Evolutionary conservation across 2,113 vertebrate species (phyloP), one percentile per base, ranked within the genome.

Genomic region (Nicator chloris): DNA sequence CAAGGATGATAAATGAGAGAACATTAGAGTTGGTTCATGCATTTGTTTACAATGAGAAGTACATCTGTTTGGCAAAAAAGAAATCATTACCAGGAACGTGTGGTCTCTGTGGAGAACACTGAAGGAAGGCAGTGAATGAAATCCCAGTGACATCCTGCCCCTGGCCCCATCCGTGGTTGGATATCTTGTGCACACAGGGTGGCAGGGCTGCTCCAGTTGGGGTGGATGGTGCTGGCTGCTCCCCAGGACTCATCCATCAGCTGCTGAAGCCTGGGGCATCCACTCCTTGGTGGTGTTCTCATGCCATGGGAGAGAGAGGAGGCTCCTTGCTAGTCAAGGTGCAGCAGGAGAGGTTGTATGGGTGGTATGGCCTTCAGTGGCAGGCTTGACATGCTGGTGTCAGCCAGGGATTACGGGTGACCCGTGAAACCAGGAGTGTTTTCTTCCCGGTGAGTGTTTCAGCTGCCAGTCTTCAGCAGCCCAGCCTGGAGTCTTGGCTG

Each of bases 1-100:
- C 21, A 53, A 75, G 61, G 51, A 44, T 96, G 90, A 85, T 61
- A 82, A 93, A 96, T 65, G 82, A 90, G 39, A 60, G 37, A 71
- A 14, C 68, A 71, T 68, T 89, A 79, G 50, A 75, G 17, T 44
- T 69, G 51, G 9, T 51, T 82, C 1, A 0, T 78, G 47, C 4
- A 1, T 68, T 92, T 82, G 80, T 64, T 88, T 77, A 45, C 8
- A 1, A 50, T 50, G 27, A 89, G 57, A 88, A 88, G 57, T 60
- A 82, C 27, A 87, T 65, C 35, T 33, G 30, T 61, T 51, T 66
- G 78, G 42, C 76, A 72, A 65, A 61, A 57, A 44, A 71, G 3
- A 71, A 85, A 4, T 69, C 7, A 15, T 82, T 75, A 21, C 39
- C 59, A 11, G 42, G 39, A 81, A 39, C 4, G 2, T 1, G 2